Evolutionary conservation across 1,140 invertebrate genomes (phyloP), one percentile per base, ranked within the genome.

Genomic region (Zophobas morio): DNA sequence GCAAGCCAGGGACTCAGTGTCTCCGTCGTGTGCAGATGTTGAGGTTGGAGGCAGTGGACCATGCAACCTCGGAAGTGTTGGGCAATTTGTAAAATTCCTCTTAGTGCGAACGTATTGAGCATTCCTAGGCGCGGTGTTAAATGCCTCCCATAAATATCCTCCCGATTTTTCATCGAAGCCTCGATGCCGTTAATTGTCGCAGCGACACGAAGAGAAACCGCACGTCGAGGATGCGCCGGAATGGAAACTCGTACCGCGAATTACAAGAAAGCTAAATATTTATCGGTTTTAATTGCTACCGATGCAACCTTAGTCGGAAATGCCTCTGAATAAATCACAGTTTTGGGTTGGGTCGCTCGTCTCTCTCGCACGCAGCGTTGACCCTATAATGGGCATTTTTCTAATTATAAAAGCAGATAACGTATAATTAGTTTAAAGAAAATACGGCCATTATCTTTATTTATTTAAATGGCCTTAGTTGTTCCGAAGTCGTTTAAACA

Each of bases 81-180:
- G 60, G 60, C 60, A 66, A 66, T 66, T 66, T 66, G 60, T 66
- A 66, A 66, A 66, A 66, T 66, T 66, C 60, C 60, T 66, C 60
- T 3, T 66, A 39, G 60, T 66, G 60, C 42, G 60, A 66, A 66
- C 37, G 60, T 33, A 36, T 37, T 66, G 60, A 66, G 60, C 60
- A 66, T 66, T 66, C 39, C 39, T 66, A 66, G 60, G 60, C 60
- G 60, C 60, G 60, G 60, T 66, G 60, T 6, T 47, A 40, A 66
- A 66, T 42, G 60, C 60, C 60, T 2, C 32, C 60, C 37, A 42
- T 42, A 66, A 66, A 66, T 66, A 42, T 20, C 37, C n/a, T 39
- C 1, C 32, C 1, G 56, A 66, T 66, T 66, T 66, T 66, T 66
- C n/a, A 8, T 6, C 37, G 54, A 57, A 57, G 37, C 4, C n/a